Percentiles rank a stretch among this genome's conserved stretches.
phyloP scores from a whole-genome alignment of 2,888 invertebrate species.

The Pheosia gnoma region DNA sequence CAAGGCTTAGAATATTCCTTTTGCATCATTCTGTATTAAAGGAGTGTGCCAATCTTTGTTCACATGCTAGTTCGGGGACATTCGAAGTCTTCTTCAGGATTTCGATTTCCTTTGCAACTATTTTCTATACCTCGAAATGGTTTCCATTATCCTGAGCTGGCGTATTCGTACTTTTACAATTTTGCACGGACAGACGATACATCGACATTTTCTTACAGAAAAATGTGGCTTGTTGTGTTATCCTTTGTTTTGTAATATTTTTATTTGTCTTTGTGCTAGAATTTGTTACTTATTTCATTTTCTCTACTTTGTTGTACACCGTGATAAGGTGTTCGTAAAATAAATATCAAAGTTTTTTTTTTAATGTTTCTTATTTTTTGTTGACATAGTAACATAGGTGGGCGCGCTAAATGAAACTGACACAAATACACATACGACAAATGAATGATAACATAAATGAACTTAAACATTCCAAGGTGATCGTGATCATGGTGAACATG shows the following conservation, averaged over 20 bases:
- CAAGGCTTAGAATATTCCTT: not conserved
- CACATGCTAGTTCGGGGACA: constrained; percentile 15
- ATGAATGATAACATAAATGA: too few relatives aligned
- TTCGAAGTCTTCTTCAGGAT: constrained; percentile 41
- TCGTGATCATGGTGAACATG: constrained; percentile 16
- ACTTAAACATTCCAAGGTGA: not conserved
- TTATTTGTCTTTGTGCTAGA: not conserved
- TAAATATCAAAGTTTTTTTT: too few relatives aligned
- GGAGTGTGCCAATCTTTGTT: not conserved
- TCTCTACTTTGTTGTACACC: not conserved
- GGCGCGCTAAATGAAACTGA: too few relatives aligned
- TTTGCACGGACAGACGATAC: constrained; percentile 28
- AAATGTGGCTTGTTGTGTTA: constrained; percentile 12
- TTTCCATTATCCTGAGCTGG: constrained; percentile 62
- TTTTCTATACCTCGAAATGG: constrained; percentile 48
- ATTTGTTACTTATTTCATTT: not conserved
- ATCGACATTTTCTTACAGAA: constrained; percentile 18
- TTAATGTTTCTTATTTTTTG: too few relatives aligned
- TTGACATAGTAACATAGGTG: too few relatives aligned
- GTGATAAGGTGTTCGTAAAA: too few relatives aligned
- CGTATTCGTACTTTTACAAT: constrained; percentile 56
- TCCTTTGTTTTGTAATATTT: constrained; percentile 9
- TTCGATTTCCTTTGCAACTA: constrained; percentile 59
- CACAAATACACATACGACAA: not conserved
- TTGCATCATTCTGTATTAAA: not conserved